phyloP scores from a whole-genome alignment of 2,113 vertebrate species.

The Noturus placidus region DNA sequence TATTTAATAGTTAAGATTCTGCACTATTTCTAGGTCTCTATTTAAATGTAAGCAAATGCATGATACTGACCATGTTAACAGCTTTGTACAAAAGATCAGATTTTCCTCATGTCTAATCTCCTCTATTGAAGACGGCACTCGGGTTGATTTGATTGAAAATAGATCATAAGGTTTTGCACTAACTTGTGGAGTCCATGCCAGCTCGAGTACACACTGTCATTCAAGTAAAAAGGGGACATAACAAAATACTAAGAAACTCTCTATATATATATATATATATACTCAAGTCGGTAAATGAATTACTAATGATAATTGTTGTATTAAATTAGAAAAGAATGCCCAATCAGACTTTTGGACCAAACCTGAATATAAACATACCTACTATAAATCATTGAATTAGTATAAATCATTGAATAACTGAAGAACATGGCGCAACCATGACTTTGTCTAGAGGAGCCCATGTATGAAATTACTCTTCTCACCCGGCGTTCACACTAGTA shows the following conservation, averaged over 20 bases:
- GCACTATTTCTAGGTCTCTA: background rate
- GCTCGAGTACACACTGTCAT: background rate
- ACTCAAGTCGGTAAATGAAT: background rate
- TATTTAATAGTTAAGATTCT: background rate
- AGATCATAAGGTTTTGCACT: background rate
- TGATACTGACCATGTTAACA: background rate
- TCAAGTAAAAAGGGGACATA: background rate
- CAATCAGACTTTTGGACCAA: background rate
- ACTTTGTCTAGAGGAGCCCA: background rate
- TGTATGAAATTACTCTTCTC: background rate
- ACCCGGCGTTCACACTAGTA: background rate
- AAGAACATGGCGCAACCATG: background rate
- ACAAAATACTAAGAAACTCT: background rate
- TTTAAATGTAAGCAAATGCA: background rate
- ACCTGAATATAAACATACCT: background rate
- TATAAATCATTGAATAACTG: background rate
- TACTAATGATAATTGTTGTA: background rate
- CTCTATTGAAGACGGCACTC: background rate
- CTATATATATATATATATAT: too few relatives aligned
- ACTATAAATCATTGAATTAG: background rate
- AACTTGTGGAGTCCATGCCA: background rate
- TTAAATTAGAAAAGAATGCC: background rate
- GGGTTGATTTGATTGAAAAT: background rate
- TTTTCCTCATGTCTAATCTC: background rate
- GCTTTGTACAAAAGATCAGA: background rate